Evolutionary conservation across 2,113 vertebrate genomes (phyloP).

Genomic region (Cyprinodon tularosa): DNA sequence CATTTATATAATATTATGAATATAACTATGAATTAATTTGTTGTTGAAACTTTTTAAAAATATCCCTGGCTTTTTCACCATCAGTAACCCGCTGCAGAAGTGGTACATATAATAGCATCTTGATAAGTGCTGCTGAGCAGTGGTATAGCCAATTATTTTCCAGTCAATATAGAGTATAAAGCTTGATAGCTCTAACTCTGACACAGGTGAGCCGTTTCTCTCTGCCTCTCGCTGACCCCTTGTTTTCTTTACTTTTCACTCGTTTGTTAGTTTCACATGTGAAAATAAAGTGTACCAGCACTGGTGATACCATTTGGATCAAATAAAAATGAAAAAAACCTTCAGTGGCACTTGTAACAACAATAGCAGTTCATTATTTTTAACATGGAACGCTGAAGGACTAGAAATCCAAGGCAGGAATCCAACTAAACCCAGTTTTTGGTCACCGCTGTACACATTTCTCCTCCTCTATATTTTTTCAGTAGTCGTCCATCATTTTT

Average conservation of each 20-base stretch:
- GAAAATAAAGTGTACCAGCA: no score
- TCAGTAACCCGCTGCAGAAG: background rate
- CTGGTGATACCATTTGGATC: background rate
- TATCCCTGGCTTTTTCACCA: background rate
- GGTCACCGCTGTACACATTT: background rate
- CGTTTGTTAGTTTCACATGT: background rate
- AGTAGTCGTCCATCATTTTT: background rate
- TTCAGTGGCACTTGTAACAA: background rate
- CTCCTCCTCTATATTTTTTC: background rate
- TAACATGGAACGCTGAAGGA: background rate
- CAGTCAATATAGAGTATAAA: background rate
- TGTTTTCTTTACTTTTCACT: background rate
- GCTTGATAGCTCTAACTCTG: background rate
- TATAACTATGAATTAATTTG: background rate
- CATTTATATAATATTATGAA: background rate
- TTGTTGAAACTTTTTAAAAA: background rate
- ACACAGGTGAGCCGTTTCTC: background rate
- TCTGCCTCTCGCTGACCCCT: background rate
- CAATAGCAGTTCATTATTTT: background rate
- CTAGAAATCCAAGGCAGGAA: background rate
- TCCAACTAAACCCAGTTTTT: background rate
- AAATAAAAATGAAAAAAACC: background rate
- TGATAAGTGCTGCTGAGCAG: background rate
- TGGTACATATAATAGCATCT: background rate
- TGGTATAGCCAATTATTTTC: background rate